These are phyloP conservation scores for Dendronephthya gigantea DNA, from an alignment of 64 coral and sea anemone species.

Conservation along the genomic window DNA sequence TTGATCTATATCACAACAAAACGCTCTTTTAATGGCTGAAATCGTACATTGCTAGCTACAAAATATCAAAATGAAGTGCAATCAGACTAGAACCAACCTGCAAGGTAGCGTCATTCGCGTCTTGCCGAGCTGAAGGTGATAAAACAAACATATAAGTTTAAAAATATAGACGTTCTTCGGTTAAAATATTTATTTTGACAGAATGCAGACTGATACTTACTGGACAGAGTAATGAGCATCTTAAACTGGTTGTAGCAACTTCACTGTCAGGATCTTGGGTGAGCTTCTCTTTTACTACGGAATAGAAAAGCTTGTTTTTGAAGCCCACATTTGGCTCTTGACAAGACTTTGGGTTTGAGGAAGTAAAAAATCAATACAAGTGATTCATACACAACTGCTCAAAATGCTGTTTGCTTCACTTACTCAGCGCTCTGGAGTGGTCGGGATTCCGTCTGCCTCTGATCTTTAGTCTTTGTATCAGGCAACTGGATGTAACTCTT, in stretches of 20 bases:
- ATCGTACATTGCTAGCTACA: no score
- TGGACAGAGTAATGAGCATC: constrained; percentile 83
- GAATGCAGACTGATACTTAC: no score
- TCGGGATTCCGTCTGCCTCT: constrained; percentile 84
- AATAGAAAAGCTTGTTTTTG: not conserved
- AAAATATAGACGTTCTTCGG: no score
- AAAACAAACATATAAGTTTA: not conserved
- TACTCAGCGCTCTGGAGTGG: constrained; percentile 95
- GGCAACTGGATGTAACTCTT: constrained; percentile 83
- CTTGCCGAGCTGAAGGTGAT: constrained; percentile 66
- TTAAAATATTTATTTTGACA: no score
- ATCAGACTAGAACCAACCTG: constrained; percentile 45
- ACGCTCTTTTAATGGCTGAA: not conserved
- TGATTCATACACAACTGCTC: no score
- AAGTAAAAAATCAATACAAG: not conserved
- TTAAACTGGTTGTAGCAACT: constrained; percentile 87
- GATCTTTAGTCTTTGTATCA: constrained; percentile 77
- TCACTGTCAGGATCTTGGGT: constrained; percentile 97
- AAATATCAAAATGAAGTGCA: not conserved
- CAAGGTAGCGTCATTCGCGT: constrained; percentile 87
- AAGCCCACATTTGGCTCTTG: not conserved
- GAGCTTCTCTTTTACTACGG: constrained; percentile 85
- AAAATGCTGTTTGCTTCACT: constrained; percentile 12
- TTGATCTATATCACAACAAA: constrained; percentile 29
- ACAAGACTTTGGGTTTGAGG: not conserved